Base-by-base conservation (phyloP, 2,113 vertebrate species). In the Argyrosomus japonicus region DNA sequence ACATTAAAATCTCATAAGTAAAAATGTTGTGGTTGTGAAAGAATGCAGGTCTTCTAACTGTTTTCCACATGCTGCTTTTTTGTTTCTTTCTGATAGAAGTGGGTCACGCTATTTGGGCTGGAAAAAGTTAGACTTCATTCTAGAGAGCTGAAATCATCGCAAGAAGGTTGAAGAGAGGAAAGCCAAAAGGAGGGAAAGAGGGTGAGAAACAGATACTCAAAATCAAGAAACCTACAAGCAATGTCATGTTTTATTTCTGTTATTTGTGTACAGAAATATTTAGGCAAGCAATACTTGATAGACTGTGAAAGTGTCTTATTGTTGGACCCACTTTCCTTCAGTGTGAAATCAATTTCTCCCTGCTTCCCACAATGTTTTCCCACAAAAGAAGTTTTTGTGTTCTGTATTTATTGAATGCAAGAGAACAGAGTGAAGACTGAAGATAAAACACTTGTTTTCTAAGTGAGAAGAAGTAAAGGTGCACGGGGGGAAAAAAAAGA, bases 51-150 rank as follows among this genome's bases (percentile, higher is more conserved):
- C 70, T 74, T 78, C 68, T 75, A 45, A 67, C 61, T 51, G 54
- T 84, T 94, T 91, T 90, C 88, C 87, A 89, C 86, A 84, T 60
- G 87, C 51, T 86, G 77, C 75, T 82, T 75, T 82, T 86, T 81
- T 67, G 43, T 71, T 82, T 87, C 51, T 90, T 75, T 79, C 75
- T 79, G 68, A 85, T 85, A 78, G 88, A 93, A 94, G 87, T 94
- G 92, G 93, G 92, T 94, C 94, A 94, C 43, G 67, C 87, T 83
- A 79, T 82, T 91, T 81, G 84, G 90, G 81, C 88, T 94, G 94
- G 94, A 95, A 94, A 94, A 94, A 88, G 84, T 95, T 92, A 92
- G 87, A 71, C 89, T 81, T 91, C 88, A 91, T 94, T 90, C 89
- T 91, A 58, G 67, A 81, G 77, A 82, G 91, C 92, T 95, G 92